Conservation (phyloP, 1,140 invertebrate species). For the Radopholus similis region DNA sequence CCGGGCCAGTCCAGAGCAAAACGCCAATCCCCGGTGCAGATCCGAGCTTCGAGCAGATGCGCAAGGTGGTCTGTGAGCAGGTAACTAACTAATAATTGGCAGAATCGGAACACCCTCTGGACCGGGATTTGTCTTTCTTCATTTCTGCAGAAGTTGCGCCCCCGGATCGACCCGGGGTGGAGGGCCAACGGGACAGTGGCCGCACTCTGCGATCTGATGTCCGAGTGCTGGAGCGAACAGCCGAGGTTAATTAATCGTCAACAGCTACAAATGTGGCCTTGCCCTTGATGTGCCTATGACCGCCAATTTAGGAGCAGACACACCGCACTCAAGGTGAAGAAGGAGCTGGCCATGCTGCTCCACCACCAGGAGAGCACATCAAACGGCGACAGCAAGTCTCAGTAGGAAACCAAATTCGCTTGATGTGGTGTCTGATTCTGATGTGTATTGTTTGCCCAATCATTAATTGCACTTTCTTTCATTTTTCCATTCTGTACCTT, state of each 20-base stretch:
- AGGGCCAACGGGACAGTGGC: background rate
- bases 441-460: too few relatives aligned
- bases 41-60: conserved; percentile 27
- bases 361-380: too few relatives aligned
- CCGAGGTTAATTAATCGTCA: too few relatives aligned
- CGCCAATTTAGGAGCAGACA: conserved; percentile 15
- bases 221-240: conserved; percentile 12
- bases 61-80: conserved; percentile 20
- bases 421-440: too few relatives aligned
- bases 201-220: conserved; percentile 2
- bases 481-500: too few relatives aligned
- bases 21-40: conserved; percentile 3
- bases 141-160: conserved; percentile 7
- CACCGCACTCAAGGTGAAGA: conserved; percentile 17
- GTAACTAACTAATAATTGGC: background rate
- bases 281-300: too few relatives aligned
- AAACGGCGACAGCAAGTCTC: too few relatives aligned
- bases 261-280: too few relatives aligned
- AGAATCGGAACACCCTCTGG: too few relatives aligned
- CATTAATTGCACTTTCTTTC: too few relatives aligned
- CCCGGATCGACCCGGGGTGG: background rate
- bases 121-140: too few relatives aligned
- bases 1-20: background rate
- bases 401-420: too few relatives aligned
- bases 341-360: conserved; percentile 6